Evolutionary conservation across 2,113 vertebrate genomes (phyloP).

Genomic region (Buteo buteo): DNA sequence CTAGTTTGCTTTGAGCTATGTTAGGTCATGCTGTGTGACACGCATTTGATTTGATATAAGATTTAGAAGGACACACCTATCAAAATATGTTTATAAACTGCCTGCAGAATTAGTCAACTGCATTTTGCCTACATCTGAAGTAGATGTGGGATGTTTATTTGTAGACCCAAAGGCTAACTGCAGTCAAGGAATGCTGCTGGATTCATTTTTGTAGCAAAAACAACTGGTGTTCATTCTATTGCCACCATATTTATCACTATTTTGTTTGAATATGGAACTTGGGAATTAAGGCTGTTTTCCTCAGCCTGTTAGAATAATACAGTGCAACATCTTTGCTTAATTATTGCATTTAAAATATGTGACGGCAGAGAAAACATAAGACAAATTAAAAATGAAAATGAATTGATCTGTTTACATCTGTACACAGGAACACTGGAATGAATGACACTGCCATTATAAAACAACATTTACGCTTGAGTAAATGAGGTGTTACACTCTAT

Average conservation of each 20-base stretch:
- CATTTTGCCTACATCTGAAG: neutral
- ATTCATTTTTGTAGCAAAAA: neutral
- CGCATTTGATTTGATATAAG: constrained; percentile 2
- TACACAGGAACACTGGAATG: neutral
- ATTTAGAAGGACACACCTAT: constrained; percentile 49
- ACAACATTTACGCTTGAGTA: neutral
- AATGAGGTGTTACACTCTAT: neutral
- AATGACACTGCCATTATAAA: neutral
- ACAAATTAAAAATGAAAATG: neutral
- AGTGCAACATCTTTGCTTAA: neutral
- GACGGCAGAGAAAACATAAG: neutral
- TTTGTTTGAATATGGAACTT: neutral
- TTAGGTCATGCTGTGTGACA: constrained; percentile 13
- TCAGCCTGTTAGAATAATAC: neutral
- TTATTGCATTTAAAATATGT: constrained; percentile 16
- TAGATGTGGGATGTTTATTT: neutral
- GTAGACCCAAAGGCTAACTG: neutral
- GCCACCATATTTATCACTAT: neutral
- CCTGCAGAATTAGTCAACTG: constrained; percentile 29
- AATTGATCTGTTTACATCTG: constrained; percentile 24
- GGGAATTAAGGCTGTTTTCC: neutral
- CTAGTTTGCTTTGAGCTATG: constrained; percentile 36
- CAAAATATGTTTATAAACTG: constrained; percentile 32
- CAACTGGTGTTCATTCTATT: neutral
- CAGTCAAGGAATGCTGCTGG: neutral